Conservation (phyloP, 1,140 invertebrate genomes). For the Bombus difficillimus region DNA sequence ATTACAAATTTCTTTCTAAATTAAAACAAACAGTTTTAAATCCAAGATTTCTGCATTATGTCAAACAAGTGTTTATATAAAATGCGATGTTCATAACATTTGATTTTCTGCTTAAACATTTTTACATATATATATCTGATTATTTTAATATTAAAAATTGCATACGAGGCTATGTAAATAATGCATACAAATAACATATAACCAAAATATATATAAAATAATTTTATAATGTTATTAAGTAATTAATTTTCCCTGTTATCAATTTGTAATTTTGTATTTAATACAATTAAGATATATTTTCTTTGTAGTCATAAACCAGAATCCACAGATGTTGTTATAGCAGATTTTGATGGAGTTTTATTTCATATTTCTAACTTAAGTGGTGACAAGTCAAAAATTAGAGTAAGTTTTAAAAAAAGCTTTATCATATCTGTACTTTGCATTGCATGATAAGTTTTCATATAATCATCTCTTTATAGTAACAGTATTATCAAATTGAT, state of each 20-base stretch:
- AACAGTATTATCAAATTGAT: not conserved
- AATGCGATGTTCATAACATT: not conserved
- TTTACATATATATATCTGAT: too few relatives aligned
- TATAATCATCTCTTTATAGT: not conserved
- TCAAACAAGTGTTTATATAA: not conserved
- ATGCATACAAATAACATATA: not conserved
- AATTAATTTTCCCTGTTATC: not conserved
- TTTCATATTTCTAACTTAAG: conserved; percentile 99
- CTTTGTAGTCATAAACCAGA: conserved; percentile 95
- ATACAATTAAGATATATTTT: conserved; percentile 16
- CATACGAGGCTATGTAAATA: not conserved
- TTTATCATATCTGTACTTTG: not conserved
- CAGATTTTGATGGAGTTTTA: conserved; percentile 99
- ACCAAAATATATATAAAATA: not conserved
- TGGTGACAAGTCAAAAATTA: conserved; percentile 98
- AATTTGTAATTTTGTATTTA: not conserved
- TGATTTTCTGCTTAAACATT: not conserved
- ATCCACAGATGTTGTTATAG: conserved; percentile 95
- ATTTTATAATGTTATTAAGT: not conserved
- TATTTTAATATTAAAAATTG: not conserved
- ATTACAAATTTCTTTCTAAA: not conserved
- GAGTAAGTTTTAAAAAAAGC: conserved; percentile 87
- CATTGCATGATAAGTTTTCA: not conserved
- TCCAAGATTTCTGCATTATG: not conserved
- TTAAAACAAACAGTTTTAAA: not conserved